phyloP scores from a whole-genome alignment of 2,797 vertebrate genomes.

The Cygnus olor region DNA sequence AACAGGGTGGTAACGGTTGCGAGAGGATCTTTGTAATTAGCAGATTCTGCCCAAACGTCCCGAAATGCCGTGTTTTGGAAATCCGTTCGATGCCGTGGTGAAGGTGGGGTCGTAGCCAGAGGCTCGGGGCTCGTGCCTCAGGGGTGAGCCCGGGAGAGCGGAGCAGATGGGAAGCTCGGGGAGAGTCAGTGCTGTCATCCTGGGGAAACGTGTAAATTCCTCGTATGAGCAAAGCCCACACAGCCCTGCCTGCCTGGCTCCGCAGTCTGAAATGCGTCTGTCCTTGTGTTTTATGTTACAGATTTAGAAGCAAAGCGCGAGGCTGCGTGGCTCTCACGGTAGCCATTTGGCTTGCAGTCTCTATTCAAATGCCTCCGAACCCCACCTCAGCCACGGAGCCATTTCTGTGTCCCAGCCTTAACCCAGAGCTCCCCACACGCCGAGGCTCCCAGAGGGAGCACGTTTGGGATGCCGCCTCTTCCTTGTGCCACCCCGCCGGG shows the following conservation, averaged over 20 bases:
- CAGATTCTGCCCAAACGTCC: neutral
- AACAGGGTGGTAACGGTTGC: neutral
- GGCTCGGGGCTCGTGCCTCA: neutral
- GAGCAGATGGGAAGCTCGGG: neutral
- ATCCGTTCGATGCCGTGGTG: accelerated
- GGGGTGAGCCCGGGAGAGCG: neutral
- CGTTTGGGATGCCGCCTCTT: accelerated
- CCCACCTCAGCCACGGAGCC: neutral
- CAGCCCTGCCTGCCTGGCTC: neutral
- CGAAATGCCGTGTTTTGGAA: neutral
- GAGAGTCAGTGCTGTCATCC: neutral
- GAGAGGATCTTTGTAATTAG: neutral
- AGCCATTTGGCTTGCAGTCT: neutral
- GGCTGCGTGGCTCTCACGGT: neutral
- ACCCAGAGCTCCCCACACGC: accelerated
- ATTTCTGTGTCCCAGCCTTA: neutral
- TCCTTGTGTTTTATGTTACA: neutral
- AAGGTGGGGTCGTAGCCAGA: neutral
- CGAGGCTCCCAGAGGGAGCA: neutral
- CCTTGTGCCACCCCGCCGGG: neutral
- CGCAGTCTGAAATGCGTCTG: neutral
- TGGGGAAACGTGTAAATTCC: neutral
- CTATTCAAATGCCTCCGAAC: neutral
- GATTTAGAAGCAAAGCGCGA: neutral
- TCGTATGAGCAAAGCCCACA: neutral